A percentile compares a stretch with the other conserved stretches of the same genome.
Conservation (phyloP, 2,113 vertebrate genomes). For the Ageneiosus marmoratus region DNA sequence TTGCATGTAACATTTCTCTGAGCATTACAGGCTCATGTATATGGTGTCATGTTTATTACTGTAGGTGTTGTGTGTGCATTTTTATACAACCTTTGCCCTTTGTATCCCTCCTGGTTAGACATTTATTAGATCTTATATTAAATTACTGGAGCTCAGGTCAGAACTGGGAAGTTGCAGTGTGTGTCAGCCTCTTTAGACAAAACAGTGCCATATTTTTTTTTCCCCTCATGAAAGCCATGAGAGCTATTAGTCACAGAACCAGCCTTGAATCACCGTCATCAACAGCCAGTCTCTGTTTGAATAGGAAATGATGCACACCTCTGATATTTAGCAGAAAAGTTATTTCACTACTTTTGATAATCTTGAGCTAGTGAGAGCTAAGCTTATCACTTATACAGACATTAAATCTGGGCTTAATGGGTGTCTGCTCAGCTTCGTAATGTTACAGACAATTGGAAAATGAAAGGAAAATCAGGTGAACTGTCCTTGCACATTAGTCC, state of each 20-base stretch:
- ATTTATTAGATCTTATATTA: conserved; percentile 9
- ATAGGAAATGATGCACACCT: background rate
- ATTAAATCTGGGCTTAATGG: background rate
- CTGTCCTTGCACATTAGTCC: background rate
- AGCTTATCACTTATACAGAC: background rate
- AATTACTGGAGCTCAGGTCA: background rate
- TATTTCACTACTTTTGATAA: background rate
- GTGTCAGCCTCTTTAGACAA: conserved; percentile 17
- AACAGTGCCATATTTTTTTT: conserved; percentile 29
- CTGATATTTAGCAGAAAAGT: background rate
- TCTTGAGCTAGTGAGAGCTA: background rate
- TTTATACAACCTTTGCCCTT: background rate
- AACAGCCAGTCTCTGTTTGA: background rate
- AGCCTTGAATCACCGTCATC: conserved; percentile 2
- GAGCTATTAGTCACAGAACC: background rate
- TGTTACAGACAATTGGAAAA: background rate
- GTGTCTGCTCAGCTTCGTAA: background rate
- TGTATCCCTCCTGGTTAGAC: background rate
- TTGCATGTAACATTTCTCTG: background rate
- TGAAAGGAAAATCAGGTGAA: background rate
- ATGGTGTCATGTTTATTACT: conserved; percentile 3
- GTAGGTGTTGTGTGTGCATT: background rate
- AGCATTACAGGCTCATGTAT: background rate
- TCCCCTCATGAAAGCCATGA: conserved; percentile 22
- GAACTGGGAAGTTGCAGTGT: conserved; percentile 11